Conservation (phyloP, 2,113 vertebrate species). For the Plecotus auritus region DNA sequence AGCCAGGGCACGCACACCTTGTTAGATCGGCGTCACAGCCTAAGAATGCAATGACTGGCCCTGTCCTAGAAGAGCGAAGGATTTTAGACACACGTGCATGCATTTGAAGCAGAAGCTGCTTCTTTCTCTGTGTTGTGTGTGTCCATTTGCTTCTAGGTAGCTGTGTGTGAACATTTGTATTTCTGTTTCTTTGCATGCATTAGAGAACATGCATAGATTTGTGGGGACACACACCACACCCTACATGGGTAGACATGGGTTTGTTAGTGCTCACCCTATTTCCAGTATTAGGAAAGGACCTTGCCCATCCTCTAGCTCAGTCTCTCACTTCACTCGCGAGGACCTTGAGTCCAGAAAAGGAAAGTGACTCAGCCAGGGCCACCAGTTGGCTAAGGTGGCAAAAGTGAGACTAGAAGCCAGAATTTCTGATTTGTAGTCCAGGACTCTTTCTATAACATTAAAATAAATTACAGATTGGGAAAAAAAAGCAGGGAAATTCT, state of each 20-base stretch:
- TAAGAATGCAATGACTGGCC: background rate
- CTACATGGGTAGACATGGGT: accelerated
- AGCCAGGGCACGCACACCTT: background rate
- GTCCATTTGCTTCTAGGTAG: background rate
- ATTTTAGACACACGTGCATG: background rate
- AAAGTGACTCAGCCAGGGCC: background rate
- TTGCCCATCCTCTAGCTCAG: background rate
- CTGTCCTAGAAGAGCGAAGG: background rate
- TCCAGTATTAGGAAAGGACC: background rate
- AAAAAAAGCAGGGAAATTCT: background rate
- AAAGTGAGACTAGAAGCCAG: background rate
- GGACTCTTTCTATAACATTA: background rate
- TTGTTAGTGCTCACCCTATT: background rate
- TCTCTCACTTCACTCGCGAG: background rate
- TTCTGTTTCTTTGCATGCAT: background rate
- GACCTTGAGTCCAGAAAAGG: background rate
- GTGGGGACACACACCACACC: background rate
- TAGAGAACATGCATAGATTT: background rate
- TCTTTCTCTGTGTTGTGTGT: background rate
- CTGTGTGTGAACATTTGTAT: background rate
- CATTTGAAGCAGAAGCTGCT: background rate
- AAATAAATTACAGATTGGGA: background rate
- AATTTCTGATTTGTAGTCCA: background rate
- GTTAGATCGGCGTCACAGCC: background rate
- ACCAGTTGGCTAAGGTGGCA: background rate